Evolutionary conservation across 2,888 invertebrate genomes (phyloP), one percentile per base, ranked within the genome.

Genomic region (Myathropa florea): DNA sequence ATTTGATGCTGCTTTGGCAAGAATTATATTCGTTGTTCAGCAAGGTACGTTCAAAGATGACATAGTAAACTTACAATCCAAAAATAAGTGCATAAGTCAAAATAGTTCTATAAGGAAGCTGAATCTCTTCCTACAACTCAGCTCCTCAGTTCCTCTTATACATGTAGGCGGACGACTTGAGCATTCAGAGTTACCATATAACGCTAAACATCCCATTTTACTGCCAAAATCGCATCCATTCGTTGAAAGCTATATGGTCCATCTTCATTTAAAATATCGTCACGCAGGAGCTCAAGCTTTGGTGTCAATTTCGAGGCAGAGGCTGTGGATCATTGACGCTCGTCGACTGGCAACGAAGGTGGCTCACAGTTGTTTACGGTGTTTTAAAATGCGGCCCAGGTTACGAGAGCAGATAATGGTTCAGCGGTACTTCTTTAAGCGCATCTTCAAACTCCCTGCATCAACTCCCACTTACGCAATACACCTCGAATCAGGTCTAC

Each of bases 141-240:
- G 10, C 59, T 24, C 39, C 53, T 12, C 33, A 0, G 24, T 59
- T 89, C n/a, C n/a, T n/a, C n/a, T n/a, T n/a, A n/a, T 23, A 36
- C 85, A 90, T 75, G 90, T 90, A 33, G 90, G 90, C 39, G 90
- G 90, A 28, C 84, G 90, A 3, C 67, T 91, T 1, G 60, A 77
- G 26, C 83, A 88, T 60, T 85, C 89, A 12, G 33, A 80, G 9
- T 30, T 90, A 4, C 78, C 86, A 7, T 88, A 82, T 46, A 86
- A 89, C 21, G 78, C 88, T 60, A 89, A 88, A 68, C 89, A 89
- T 87, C 90, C 89, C 6, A 88, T 89, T 9, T 61, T 90, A n/a
- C 57, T 91, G 26, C 89, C 89, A n/a, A 85, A 89, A 71, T 63
- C 82, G 21, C 76, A 87, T 61, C 64, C 67, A 64, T 63, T 64